phyloP scores from a whole-genome alignment of 2,113 vertebrate genomes.

The Apus apus region DNA sequence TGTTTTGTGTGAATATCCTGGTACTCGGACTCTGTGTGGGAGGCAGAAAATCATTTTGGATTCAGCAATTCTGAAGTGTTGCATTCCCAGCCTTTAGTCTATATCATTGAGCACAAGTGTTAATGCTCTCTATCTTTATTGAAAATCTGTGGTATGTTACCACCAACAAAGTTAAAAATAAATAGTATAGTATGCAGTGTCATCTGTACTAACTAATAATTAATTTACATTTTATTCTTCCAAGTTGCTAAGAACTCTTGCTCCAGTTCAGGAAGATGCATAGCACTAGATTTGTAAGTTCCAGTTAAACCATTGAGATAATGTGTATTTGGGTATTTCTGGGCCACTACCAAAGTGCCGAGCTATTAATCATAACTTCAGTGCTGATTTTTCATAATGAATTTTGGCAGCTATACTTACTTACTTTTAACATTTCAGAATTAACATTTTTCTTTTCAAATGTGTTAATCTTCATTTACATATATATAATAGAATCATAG shows the following conservation, averaged over 20 bases:
- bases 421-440: neutral
- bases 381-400: neutral
- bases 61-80: neutral
- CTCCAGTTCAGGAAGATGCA: neutral
- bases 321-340: neutral
- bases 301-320: neutral
- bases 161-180: neutral
- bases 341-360: neutral
- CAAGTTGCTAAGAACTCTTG: neutral
- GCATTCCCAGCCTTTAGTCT: neutral
- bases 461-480: neutral
- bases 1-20: neutral
- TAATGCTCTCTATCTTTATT: neutral
- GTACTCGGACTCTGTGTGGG: neutral
- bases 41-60: neutral
- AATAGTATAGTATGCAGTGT: neutral
- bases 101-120: neutral
- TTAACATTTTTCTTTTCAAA: neutral
- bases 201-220: neutral
- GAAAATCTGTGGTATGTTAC: neutral
- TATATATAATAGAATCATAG: neutral
- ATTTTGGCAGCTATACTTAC: neutral
- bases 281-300: neutral
- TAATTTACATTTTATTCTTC: neutral
- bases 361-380: neutral